Base-by-base conservation (phyloP, 2,888 invertebrate species). In the Cylindroiulus punctatus region DNA sequence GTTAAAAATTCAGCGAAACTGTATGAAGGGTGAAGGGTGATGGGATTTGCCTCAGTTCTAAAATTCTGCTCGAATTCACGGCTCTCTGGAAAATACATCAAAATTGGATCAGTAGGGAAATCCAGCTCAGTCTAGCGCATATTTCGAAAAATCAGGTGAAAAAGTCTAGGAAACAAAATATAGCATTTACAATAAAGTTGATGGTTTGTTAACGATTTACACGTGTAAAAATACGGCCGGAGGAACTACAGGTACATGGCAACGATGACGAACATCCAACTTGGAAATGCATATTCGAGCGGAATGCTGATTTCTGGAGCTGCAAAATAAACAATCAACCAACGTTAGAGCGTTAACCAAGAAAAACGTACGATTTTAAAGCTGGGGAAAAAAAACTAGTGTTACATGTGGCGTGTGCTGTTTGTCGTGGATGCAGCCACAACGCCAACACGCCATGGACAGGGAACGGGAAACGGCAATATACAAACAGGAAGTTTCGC, bases 281-380 rank as follows among this genome's bases (percentile, higher is more conserved):
- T 26, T 17, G 30, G 30, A 76, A 76, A 76, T 76, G 76, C 76
- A 76, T 76, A 76, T 76, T 76, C 30, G 76, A 76, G 76, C 26
- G 30, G 17, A 30, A 30, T 14, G 30, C 30, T 76, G 30, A 12
- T 65, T 76, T 14, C 14, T 14, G 30, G 4, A 17, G 30, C 76
- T 76, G 30, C 17, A 76, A 44, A 44, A 76, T 30, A 76, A 76
- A 76, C 30, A 76, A 76, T 30, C 30, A 76, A 32, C 30, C 76
- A 76, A 76, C 76, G 26, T 76, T 76, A 76, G 76, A 65, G 22
- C 65, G 26, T 65, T 65, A 65, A 65, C 76, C 30, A 26, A 76
- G 76, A 26, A 76, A 76, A 76, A 76, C 12, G 17, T 76, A 30
- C 30, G 14, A 26, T 22, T 76, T 76, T 2, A 30, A 26, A n/a